A percentile compares a stretch with the other conserved stretches of the same genome.
phyloP scores from a whole-genome alignment of 2,797 vertebrate genomes.

The Scolopax bukidnonensis region DNA sequence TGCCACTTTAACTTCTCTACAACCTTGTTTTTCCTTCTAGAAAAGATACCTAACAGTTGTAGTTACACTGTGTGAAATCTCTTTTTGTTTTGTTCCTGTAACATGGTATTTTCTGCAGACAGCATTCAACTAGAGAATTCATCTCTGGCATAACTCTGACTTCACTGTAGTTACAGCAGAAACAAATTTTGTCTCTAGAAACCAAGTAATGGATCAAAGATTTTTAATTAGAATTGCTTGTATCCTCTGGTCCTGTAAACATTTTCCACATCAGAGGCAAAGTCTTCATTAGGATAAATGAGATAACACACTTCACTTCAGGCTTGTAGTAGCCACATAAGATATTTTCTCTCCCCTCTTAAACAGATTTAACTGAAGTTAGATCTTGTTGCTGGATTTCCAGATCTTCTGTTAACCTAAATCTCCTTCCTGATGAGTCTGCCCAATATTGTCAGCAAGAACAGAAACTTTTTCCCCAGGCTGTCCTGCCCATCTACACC shows the following conservation, averaged over 20 bases:
- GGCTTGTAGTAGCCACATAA: background rate
- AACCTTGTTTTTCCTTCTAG: background rate
- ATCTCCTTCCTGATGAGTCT: background rate
- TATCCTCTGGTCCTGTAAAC: conserved; percentile 4
- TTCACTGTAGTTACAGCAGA: background rate
- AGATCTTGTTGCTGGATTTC: background rate
- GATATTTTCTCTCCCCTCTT: background rate
- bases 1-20: background rate
- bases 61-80: background rate
- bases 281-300: conserved; percentile 12
- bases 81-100: background rate
- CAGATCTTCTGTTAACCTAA: background rate
- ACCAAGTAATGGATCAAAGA: conserved; percentile 21
- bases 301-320: background rate
- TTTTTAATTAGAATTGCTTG: conserved; percentile 4
- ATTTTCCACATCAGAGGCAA: conserved; percentile 25
- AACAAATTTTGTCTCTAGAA: conserved; percentile 21
- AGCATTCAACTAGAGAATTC: background rate
- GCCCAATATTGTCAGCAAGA: background rate
- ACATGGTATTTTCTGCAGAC: background rate
- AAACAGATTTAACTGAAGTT: background rate
- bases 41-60: background rate
- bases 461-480: background rate
- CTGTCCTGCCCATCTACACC: background rate
- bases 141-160: background rate